Base-by-base conservation (phyloP, 2,888 invertebrate genomes). In the Unio pictorum region DNA sequence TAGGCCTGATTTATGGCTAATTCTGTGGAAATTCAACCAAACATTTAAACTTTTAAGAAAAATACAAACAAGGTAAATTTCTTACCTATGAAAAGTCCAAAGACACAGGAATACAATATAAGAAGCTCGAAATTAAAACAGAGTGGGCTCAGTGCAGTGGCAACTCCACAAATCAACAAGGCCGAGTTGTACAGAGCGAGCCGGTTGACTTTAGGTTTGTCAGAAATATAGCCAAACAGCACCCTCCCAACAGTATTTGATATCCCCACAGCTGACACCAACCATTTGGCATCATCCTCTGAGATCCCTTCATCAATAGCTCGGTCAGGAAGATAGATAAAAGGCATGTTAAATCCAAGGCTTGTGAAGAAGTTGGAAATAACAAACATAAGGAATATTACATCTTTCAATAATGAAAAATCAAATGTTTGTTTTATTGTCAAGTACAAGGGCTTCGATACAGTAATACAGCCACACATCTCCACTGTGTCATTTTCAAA, bases 191-290 rank as follows among this genome's bases (percentile, higher is more conserved):
- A 99, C 74, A 99, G 93, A 87, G 94, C 92, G 71, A 99, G 92
- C 69, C 98, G 93, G 91, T 99, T 97, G 63, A 98, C 94, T 93
- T 95, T 96, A 1, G 75, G 77, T 26, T 77, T 71, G 72, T 89
- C 89, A 1, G 88, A 84, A 61, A 90, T 65, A 75, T 79, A 88
- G 1, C 90, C 90, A 64, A 90, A 88, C 30, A 94, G 90, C 23
- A 99, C 93, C 91, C 99, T 94, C 62, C 97, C 97, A 62, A 97
- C 89, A 0, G 97, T 98, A 89, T 99, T 99, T 0, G 96, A 93
- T 61, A 98, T 93, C 30, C 99, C 99, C 83, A 99, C 96, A 4
- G 94, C 92, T 0, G 97, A 94, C 26, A 99, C 92, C 70, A 98
- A 91, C 87, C 93, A 93, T 20, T 94, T 92, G 0, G 94, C 93